Base-by-base conservation (phyloP, 2,113 vertebrate genomes). In the Melanerpes formicivorus region DNA sequence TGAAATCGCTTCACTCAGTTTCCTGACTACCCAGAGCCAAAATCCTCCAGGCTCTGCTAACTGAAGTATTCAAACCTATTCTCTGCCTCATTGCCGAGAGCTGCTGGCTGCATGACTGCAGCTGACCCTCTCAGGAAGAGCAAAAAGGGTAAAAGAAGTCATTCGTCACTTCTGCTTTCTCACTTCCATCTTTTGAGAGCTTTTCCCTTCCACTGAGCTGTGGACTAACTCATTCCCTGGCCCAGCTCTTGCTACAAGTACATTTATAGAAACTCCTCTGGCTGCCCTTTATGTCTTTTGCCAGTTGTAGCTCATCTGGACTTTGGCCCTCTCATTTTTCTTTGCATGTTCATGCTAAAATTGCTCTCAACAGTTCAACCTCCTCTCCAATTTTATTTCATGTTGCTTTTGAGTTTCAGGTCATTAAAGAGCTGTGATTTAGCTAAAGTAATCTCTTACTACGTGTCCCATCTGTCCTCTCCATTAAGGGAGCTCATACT, bases 231-330 rank as follows among this genome's bases (percentile, higher is more conserved):
- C 89, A 79, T 89, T 89, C 78, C 34, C 89, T 73, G 89, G 91
- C 91, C 55, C 64, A 79, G 79, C 75, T 76, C 78, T 78, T n/a
- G 79, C 78, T 89, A 85, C 84, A 82, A 87, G 93, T 32, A 84
- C 84, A 80, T 90, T 91, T 63, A 87, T 0, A 90, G 84, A 93
- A 90, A 95, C 67, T 81, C 72, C 78, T 84, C 78, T 56, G 63
- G 78, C 87, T 87, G 93, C 91, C 81, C 90, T 80, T 91, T 82
- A 58, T 42, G 81, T 70, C 87, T 93, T 92, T 70, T 73, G 91
- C 90, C 93, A 95, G 15, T 22, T 95, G 89, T 50, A 86, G 84
- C 84, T 95, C 90, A 76, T 95, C 90, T 93, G 67, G 90, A 95
- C 78, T 73, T 79, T 32, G 72, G 91, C 66, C 70, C 52, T 88